phyloP scores from a whole-genome alignment of 2,888 invertebrate species.

The Protophormia terraenovae region DNA sequence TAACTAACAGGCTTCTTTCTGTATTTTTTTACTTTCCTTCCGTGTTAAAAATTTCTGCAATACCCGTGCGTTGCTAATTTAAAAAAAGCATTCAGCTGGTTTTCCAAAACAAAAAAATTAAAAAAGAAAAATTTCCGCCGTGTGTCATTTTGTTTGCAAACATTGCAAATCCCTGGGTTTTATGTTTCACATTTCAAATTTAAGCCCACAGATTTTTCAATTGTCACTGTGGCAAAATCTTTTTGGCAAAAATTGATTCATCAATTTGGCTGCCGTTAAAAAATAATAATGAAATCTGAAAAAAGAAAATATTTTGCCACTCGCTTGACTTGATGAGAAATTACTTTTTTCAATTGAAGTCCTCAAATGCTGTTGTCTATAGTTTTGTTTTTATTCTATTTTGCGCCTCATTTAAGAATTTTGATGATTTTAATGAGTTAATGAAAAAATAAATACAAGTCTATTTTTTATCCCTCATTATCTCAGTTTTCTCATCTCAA shows the following conservation, averaged over 20 bases:
- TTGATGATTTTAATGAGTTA: conserved; percentile 77
- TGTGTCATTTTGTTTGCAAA: conserved; percentile 69
- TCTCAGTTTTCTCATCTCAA: conserved; percentile 35
- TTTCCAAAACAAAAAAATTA: conserved; percentile 10
- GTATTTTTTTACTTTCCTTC: conserved; percentile 12
- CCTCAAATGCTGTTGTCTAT: conserved; percentile 1
- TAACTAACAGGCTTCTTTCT: conserved; percentile 23
- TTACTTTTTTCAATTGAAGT: conserved; percentile 27
- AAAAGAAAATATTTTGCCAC: conserved; percentile 27
- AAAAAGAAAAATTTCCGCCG: conserved; percentile 57
- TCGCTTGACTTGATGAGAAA: conserved; percentile 72
- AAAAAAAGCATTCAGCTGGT: conserved; percentile 44
- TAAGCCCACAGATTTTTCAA: conserved; percentile 76
- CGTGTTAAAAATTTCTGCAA: conserved; percentile 37
- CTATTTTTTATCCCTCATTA: conserved; percentile 49
- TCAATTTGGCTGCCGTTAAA: conserved; percentile 49
- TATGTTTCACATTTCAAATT: conserved; percentile 48
- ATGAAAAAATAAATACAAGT: conserved; percentile 62
- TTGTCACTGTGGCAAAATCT: conserved; percentile 72
- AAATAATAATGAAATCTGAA: background rate
- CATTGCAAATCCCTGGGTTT: conserved; percentile 64
- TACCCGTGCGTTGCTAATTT: conserved; percentile 63
- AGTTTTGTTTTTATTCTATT: conserved; percentile 71
- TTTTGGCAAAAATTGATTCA: conserved; percentile 56
- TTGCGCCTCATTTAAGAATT: conserved; percentile 79